phyloP scores from a whole-genome alignment of 2,113 vertebrate genomes.

The Typhlomys cinereus region DNA sequence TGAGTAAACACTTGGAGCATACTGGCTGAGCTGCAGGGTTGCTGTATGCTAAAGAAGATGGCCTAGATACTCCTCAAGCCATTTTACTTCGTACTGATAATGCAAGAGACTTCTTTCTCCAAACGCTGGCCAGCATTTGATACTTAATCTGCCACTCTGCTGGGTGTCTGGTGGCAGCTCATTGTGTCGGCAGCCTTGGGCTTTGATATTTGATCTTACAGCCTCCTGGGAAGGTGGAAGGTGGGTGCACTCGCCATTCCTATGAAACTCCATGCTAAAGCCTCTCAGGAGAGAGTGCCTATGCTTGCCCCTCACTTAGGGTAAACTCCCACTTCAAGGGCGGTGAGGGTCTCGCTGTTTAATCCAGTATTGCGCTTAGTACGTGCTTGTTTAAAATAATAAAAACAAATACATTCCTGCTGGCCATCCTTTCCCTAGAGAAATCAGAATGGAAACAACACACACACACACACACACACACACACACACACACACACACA shows the following conservation, averaged over 20 bases:
- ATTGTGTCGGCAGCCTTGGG: not conserved
- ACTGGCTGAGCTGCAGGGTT: not conserved
- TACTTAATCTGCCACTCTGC: not conserved
- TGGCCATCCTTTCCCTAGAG: slow-evolving; percentile 24
- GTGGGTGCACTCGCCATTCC: not conserved
- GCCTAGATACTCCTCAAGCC: not conserved
- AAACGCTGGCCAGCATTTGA: not conserved
- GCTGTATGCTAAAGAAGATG: not conserved
- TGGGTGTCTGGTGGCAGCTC: not conserved
- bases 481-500: too few species aligned
- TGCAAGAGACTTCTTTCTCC: not conserved
- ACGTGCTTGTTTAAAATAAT: slow-evolving; percentile 55
- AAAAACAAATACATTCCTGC: not conserved
- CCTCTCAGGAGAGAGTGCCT: not conserved
- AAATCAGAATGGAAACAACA: slow-evolving; percentile 26
- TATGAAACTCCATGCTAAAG: not conserved
- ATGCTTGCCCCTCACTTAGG: not conserved
- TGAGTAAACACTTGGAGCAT: not conserved
- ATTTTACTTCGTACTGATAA: not conserved
- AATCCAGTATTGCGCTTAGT: slow-evolving; percentile 14
- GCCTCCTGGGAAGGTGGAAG: not conserved
- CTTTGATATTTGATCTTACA: not conserved
- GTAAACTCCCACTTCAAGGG: too few species aligned
- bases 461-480: too few species aligned
- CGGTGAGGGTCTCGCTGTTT: not conserved